Evolutionary conservation across 92 coral and sea anemone species (phyloP).

Genomic region (Phenganax stokvisi): DNA sequence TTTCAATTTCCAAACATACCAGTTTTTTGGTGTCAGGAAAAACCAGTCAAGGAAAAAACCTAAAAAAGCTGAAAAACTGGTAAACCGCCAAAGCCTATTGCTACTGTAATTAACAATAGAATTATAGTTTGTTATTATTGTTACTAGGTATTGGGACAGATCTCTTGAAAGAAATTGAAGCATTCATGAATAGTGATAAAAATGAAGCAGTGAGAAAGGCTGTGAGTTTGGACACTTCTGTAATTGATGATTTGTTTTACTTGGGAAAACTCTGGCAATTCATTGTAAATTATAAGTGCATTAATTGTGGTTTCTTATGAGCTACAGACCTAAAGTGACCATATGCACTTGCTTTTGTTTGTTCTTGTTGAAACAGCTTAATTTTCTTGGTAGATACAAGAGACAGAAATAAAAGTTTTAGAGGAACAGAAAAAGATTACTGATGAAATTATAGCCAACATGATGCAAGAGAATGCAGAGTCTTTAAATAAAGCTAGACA

Average conservation of each 20-base stretch:
- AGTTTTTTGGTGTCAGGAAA: too few species aligned
- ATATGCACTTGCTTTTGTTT: too few species aligned
- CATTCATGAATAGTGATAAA: slow-evolving; percentile 76
- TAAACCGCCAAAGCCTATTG: neutral
- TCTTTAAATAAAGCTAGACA: slow-evolving; percentile 78
- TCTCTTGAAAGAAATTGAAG: slow-evolving; percentile 69
- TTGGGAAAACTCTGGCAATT: neutral
- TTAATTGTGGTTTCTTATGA: too few species aligned
- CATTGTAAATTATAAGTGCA: slow-evolving; percentile 51
- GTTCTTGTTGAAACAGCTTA: neutral
- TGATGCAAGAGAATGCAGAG: slow-evolving; percentile 74
- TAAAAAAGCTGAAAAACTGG: neutral
- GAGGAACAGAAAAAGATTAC: slow-evolving; percentile 60
- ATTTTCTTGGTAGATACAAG: slow-evolving; percentile 53
- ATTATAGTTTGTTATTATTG: too few species aligned
- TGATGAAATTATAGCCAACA: slow-evolving; percentile 60
- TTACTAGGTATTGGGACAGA: slow-evolving; percentile 85
- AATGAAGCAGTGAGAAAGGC: slow-evolving; percentile 73
- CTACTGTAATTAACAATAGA: neutral
- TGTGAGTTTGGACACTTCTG: slow-evolving; percentile 49
- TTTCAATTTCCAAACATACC: too few species aligned
- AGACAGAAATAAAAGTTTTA: slow-evolving; percentile 66
- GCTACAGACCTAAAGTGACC: too few species aligned
- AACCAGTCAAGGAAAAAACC: too few species aligned
- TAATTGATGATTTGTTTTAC: neutral